Conservation (phyloP, 2,888 invertebrate species). For the Lordiphosa fenestrarum region DNA sequence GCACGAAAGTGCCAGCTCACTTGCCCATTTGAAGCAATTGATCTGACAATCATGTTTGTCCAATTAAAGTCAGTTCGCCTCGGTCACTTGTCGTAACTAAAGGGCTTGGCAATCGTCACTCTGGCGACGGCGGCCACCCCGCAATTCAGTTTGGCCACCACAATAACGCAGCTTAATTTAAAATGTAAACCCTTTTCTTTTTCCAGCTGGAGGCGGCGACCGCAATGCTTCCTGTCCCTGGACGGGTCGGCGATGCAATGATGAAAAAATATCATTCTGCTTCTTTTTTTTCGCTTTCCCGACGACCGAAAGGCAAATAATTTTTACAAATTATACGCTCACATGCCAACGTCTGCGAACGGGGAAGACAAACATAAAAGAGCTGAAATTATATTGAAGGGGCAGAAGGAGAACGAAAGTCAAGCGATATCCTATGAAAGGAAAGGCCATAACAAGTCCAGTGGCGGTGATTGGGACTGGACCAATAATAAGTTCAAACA, state of each 20-base stretch:
- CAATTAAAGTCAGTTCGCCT: conserved; percentile 48
- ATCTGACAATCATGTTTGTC: conserved; percentile 50
- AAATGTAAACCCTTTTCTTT: conserved; percentile 65
- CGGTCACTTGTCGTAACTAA: conserved; percentile 53
- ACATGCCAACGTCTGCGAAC: conserved; percentile 55
- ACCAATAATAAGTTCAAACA: conserved; percentile 72
- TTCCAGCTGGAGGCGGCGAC: conserved; percentile 63
- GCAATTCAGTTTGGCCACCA: conserved; percentile 10
- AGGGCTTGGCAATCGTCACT: conserved; percentile 28
- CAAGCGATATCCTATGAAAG: conserved; percentile 50
- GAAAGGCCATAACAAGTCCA: conserved; percentile 48
- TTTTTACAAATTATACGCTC: conserved; percentile 70
- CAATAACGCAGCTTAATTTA: conserved; percentile 61
- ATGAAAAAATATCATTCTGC: conserved; percentile 47
- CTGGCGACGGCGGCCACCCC: conserved; percentile 1
- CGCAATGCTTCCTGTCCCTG: conserved; percentile 58
- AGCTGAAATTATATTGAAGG: conserved; percentile 35
- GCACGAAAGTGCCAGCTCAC: conserved; percentile 15
- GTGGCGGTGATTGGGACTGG: conserved; percentile 37
- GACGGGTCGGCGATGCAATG: conserved; percentile 47
- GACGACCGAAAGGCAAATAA: conserved; percentile 65
- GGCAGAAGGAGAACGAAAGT: conserved; percentile 23
- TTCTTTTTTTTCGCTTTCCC: conserved; percentile 42
- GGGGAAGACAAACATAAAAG: conserved; percentile 49
- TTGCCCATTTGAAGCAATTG: conserved; percentile 27